Conservation (phyloP, 2,113 vertebrate genomes). For the Passer montanus region DNA sequence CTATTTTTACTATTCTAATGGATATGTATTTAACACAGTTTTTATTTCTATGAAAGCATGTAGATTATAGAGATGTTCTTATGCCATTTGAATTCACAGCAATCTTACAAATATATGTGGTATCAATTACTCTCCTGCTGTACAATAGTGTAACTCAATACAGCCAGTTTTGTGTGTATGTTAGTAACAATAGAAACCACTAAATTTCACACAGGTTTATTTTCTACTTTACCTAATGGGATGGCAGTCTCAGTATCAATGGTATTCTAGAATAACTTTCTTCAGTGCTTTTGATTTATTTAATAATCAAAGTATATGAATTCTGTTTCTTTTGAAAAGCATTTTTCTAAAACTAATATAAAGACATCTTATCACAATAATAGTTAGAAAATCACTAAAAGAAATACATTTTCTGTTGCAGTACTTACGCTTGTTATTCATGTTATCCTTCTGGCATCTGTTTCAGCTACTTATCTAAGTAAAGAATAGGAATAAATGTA, state of each 20-base stretch:
- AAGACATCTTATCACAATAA: not conserved
- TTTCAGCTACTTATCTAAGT: conserved; percentile 18
- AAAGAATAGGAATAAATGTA: conserved; percentile 42
- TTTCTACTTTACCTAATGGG: not conserved
- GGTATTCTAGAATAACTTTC: not conserved
- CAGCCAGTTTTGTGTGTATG: not conserved
- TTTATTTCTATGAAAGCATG: not conserved
- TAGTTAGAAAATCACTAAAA: not conserved
- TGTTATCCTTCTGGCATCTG: not conserved
- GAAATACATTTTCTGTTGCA: conserved; percentile 14
- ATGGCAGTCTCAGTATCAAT: not conserved
- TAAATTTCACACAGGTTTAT: not conserved
- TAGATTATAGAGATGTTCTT: not conserved
- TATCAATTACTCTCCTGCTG: not conserved
- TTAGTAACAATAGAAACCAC: not conserved
- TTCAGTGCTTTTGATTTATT: not conserved
- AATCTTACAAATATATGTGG: not conserved
- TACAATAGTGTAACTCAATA: not conserved
- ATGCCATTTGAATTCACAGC: not conserved
- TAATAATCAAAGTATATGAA: not conserved
- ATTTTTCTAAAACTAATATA: not conserved
- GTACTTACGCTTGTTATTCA: conserved; percentile 5
- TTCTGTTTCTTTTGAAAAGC: not conserved
- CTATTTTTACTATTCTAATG: not conserved
- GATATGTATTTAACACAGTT: not conserved